A percentile compares a stretch with the other conserved stretches of the same genome.
Conservation (phyloP, 2,888 invertebrate genomes). For the Callinectes sapidus region DNA sequence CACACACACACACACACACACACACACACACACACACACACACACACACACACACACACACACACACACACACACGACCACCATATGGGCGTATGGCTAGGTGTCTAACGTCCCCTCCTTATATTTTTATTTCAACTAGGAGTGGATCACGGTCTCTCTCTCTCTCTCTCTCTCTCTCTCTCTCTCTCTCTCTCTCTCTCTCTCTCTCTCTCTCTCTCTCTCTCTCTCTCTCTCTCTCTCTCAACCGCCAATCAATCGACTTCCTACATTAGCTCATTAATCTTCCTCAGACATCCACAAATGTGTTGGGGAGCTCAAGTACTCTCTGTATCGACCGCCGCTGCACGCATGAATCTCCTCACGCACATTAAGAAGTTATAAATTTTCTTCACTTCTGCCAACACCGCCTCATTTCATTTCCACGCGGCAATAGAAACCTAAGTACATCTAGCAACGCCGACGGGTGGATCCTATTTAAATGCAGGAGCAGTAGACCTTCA, state of each 20-base stretch:
- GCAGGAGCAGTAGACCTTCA: background rate
- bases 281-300: background rate
- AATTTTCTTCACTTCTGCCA: background rate
- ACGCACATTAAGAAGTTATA: conserved; percentile 9
- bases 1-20: conserved; percentile 20
- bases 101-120: no score
- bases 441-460: background rate
- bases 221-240: conserved; percentile 24
- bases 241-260: background rate
- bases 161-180: conserved; percentile 8
- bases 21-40: conserved; percentile 25
- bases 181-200: conserved; percentile 25
- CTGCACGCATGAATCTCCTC: background rate
- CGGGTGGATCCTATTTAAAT: no score
- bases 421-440: background rate
- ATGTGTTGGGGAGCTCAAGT: background rate
- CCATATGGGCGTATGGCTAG: no score
- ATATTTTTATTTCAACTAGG: no score
- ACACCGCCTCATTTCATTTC: background rate
- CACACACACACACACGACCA: background rate
- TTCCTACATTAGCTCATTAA: background rate
- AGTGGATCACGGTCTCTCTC: background rate
- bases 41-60: conserved; percentile 25
- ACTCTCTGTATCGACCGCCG: background rate
- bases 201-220: conserved; percentile 27